A percentile compares a stretch with the other conserved stretches of the same genome.
Evolutionary conservation across 2,797 vertebrate species (phyloP).

Genomic region (Channa striata): DNA sequence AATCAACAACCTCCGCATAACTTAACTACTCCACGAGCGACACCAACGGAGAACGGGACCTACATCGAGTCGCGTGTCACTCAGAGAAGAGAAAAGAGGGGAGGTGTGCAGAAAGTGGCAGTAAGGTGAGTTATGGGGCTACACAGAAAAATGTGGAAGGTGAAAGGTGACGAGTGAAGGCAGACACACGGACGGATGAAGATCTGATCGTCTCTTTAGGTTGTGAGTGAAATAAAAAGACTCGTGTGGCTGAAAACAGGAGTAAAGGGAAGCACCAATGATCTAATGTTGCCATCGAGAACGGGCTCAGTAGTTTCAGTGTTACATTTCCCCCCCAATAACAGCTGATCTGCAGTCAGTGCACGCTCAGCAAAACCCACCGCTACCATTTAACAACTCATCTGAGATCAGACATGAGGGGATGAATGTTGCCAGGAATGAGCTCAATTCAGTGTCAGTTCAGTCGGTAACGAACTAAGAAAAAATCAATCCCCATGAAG

Average conservation of each 20-base stretch:
- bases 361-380: conserved; percentile 9
- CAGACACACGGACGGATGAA: conserved; percentile 49
- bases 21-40: conserved; percentile 60
- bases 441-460: conserved; percentile 68
- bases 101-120: conserved; percentile 51
- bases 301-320: conserved; percentile 55
- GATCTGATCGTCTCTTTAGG: conserved; percentile 54
- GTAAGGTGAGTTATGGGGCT: conserved; percentile 64
- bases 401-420: conserved; percentile 50
- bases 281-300: conserved; percentile 75
- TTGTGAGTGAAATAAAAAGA: conserved; percentile 63
- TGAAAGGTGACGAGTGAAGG: conserved; percentile 58
- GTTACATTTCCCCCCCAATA: conserved; percentile 24
- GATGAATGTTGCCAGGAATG: conserved; percentile 41
- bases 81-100: conserved; percentile 49
- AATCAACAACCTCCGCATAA: conserved; percentile 56
- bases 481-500: conserved; percentile 49
- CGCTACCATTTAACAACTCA: conserved; percentile 44
- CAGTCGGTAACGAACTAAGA: conserved; percentile 33
- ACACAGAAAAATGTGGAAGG: conserved; percentile 53
- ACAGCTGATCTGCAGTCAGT: conserved; percentile 54
- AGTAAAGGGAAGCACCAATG: conserved; percentile 86
- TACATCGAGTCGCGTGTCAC: conserved; percentile 53
- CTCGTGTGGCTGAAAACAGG: conserved; percentile 60
- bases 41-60: conserved; percentile 69